phyloP scores from a whole-genome alignment of 2,888 invertebrate genomes.

The Synergus umbraculus region DNA sequence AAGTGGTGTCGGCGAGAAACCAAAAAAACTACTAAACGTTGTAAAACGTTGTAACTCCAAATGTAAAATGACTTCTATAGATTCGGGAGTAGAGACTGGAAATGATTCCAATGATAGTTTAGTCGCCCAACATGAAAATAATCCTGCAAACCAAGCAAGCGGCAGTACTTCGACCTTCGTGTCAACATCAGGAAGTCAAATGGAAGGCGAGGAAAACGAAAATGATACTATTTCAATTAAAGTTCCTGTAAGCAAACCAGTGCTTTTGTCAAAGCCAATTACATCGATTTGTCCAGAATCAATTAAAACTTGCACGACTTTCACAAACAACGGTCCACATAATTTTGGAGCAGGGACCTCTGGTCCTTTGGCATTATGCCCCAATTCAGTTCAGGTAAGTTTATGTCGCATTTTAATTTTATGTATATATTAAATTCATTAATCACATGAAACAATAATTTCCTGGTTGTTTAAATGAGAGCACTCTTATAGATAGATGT shows the following conservation, averaged over 20 bases:
- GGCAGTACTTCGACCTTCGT: conserved; percentile 32
- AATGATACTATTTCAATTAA: conserved; percentile 17
- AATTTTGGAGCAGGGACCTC: conserved; percentile 7
- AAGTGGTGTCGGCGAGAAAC: conserved; percentile 19
- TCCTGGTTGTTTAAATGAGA: background rate
- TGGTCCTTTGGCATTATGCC: conserved; percentile 24
- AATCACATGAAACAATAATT: background rate
- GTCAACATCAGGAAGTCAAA: conserved; percentile 38
- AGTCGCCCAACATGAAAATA: conserved; percentile 59
- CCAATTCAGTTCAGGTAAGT: conserved; percentile 9
- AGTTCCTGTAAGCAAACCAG: background rate
- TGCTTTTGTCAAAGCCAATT: background rate
- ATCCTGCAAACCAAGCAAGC: conserved; percentile 19
- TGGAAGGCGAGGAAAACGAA: conserved; percentile 35
- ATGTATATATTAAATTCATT: background rate
- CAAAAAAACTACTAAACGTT: background rate
- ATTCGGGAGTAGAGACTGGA: conserved; percentile 87
- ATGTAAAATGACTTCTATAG: conserved; percentile 78
- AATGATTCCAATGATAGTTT: conserved; percentile 84
- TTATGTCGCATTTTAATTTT: background rate
- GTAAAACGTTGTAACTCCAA: conserved; percentile 7
- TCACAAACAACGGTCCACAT: background rate
- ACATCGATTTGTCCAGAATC: background rate
- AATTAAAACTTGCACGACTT: background rate
- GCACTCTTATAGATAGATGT: background rate